phyloP scores from a whole-genome alignment of 37 sponge, comb jelly and placozoan species.

The Beroe forskalii region DNA sequence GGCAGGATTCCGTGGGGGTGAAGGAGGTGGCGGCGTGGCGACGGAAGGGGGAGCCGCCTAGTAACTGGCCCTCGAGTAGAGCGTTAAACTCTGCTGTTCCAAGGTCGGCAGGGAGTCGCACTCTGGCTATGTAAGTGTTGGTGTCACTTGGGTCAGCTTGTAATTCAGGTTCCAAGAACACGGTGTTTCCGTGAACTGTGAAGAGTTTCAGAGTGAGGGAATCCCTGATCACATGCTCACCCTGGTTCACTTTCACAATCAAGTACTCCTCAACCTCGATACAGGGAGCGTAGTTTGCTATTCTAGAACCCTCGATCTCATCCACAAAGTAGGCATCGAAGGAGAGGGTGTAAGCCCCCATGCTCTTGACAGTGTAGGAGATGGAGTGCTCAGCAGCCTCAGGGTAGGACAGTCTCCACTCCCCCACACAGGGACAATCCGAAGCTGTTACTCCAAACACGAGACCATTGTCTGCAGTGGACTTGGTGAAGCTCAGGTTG shows the following conservation, averaged over 20 bases:
- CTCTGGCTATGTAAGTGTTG: neutral
- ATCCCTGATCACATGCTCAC: neutral
- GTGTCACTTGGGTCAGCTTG: neutral
- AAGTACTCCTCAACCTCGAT: constrained; percentile 8
- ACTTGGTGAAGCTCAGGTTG: neutral
- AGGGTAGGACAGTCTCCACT: constrained; percentile 1
- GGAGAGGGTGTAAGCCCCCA: constrained; percentile 1
- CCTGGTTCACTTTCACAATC: constrained; percentile 40
- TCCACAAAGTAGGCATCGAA: constrained; percentile 47
- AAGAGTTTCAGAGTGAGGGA: neutral
- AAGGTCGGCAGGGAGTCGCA: neutral
- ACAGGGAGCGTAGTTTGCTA: neutral
- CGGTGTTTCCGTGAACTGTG: neutral
- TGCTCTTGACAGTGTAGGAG: constrained; percentile 9
- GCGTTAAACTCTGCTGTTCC: neutral
- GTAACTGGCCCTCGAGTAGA: constrained; percentile 14
- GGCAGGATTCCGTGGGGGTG: constrained; percentile 12
- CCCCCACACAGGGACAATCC: constrained; percentile 22
- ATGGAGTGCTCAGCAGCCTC: neutral
- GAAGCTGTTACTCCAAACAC: neutral
- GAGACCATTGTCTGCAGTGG: neutral
- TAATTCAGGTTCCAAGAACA: neutral
- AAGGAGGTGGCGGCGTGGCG: neutral
- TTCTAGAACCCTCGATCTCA: neutral
- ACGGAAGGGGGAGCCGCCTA: neutral